Evolutionary conservation across 1,140 invertebrate genomes (phyloP).

Genomic region (Polypedilum pembai): DNA sequence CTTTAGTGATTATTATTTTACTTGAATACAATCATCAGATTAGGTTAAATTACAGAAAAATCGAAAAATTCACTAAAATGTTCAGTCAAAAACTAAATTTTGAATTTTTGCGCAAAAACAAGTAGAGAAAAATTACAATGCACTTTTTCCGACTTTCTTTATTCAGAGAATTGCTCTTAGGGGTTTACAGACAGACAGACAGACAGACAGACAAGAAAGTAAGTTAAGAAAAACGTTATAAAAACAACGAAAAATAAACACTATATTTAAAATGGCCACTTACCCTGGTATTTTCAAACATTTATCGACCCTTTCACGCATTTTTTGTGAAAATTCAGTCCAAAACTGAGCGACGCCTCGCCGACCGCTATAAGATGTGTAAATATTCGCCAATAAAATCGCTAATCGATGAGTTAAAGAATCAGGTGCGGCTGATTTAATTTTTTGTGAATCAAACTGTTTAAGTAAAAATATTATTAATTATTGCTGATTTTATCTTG

Average conservation of each 20-base stretch:
- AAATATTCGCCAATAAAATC: slow-evolving; percentile 70
- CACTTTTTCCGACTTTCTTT: too few species aligned
- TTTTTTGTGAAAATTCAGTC: slow-evolving; percentile 85
- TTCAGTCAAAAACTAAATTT: too few species aligned
- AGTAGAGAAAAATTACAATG: too few species aligned
- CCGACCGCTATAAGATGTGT: slow-evolving; percentile 68
- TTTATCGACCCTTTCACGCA: slow-evolving; percentile 84
- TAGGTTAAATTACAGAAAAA: too few species aligned
- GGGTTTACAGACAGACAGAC: too few species aligned
- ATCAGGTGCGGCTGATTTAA: slow-evolving; percentile 46
- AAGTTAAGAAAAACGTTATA: too few species aligned
- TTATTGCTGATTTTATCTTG: background rate
- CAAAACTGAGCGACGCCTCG: slow-evolving; percentile 79
- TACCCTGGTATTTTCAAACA: slow-evolving; percentile 73
- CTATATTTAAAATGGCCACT: slow-evolving; percentile 45
- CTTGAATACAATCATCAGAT: too few species aligned
- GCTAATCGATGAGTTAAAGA: slow-evolving; percentile 77
- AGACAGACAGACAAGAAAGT: too few species aligned
- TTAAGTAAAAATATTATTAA: background rate
- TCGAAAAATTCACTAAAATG: too few species aligned
- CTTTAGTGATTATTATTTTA: too few species aligned
- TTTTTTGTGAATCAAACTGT: slow-evolving; percentile 40
- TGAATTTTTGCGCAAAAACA: too few species aligned
- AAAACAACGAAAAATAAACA: slow-evolving; percentile 25
- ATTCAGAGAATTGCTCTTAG: too few species aligned